These are phyloP conservation scores for Hippocampus zosterae DNA, from an alignment of 2,113 vertebrate genomes.

Conservation along the genomic window DNA sequence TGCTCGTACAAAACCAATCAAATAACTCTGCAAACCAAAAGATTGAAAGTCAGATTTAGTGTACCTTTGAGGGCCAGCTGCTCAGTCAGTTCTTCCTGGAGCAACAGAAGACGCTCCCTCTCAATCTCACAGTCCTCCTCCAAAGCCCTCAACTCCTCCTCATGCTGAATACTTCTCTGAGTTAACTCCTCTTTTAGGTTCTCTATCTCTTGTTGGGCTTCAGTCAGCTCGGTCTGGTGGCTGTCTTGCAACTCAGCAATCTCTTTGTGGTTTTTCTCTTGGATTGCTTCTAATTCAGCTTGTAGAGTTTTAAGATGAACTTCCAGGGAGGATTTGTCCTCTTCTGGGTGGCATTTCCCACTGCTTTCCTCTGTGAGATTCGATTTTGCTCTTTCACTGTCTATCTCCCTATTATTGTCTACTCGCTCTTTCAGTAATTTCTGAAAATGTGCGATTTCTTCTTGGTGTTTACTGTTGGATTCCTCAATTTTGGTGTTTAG, in stretches of 20 bases:
- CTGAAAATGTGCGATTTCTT: conserved; percentile 74
- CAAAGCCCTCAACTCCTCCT: conserved; percentile 79
- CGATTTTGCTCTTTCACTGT: conserved; percentile 68
- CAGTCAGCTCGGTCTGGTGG: conserved; percentile 70
- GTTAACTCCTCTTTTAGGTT: conserved; percentile 77
- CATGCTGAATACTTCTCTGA: conserved; percentile 69
- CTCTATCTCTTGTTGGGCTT: conserved; percentile 76
- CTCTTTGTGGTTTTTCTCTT: conserved; percentile 68
- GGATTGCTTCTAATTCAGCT: conserved; percentile 69
- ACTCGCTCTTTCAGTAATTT: conserved; percentile 73
- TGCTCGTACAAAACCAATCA: background rate
- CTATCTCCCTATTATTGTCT: conserved; percentile 49
- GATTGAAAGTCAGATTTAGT: background rate
- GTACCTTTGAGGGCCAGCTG: conserved; percentile 74
- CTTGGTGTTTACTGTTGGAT: conserved; percentile 68
- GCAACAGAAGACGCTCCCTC: conserved; percentile 70
- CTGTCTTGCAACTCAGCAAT: conserved; percentile 69
- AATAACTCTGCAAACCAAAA: background rate
- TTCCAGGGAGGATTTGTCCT: conserved; percentile 66
- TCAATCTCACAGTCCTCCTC: conserved; percentile 78
- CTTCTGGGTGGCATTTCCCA: conserved; percentile 67
- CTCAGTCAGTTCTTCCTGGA: conserved; percentile 73
- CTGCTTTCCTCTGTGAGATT: conserved; percentile 33
- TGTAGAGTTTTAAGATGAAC: conserved; percentile 72
- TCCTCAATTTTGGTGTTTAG: conserved; percentile 72